Base-by-base conservation (phyloP, 2,113 vertebrate genomes). In the Grammomys dolichurus region DNA sequence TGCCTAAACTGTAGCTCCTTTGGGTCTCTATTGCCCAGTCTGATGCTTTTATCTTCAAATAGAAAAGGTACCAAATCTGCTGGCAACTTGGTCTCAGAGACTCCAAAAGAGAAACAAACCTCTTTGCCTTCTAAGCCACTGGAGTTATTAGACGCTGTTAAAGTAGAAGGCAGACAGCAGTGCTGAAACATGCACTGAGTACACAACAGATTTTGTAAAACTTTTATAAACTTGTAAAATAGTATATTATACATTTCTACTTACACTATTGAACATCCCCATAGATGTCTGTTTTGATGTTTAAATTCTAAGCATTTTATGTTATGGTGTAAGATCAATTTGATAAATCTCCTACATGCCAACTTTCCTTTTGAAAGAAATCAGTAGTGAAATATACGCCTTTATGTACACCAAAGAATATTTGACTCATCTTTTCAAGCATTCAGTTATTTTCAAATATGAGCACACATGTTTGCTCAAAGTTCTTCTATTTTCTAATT, bases 321-420 rank as follows among this genome's bases (percentile, higher is more conserved):
- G n/a, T 40, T 54, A 11, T 76, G 5, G 28, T 26, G 12, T 81
- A 60, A 65, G 22, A 87, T 72, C 8, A 85, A 90, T 46, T 87
- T 81, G 3, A 33, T 51, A 63, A 56, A 40, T 43, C 22, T 94
- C 90, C 28, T 40, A 76, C 24, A 60, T 73, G 51, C 75, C 63
- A 85, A 11, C 33, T 86, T 87, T 89, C 1, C 40, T 92, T 90
- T 85, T 13, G 75, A 90, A 95, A 94, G 80, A 88, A 95, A 22
- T 3, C 20, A 73, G 3, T 40, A 90, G 26, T 78, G 10, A 84
- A 92, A 94, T 77, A 80, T 20, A 86, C 9, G 9, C 7, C 7
- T 65, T 84, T 87, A 87, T 85, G 80, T 14, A 84, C 1, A 3
- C 10, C 11, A 87, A 89, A 33, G 12, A 19, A 43, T 31, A 78